Evolutionary conservation across 2,113 vertebrate species (phyloP), one percentile per base, ranked within the genome.

Genomic region (Coptodon bakossiorum): DNA sequence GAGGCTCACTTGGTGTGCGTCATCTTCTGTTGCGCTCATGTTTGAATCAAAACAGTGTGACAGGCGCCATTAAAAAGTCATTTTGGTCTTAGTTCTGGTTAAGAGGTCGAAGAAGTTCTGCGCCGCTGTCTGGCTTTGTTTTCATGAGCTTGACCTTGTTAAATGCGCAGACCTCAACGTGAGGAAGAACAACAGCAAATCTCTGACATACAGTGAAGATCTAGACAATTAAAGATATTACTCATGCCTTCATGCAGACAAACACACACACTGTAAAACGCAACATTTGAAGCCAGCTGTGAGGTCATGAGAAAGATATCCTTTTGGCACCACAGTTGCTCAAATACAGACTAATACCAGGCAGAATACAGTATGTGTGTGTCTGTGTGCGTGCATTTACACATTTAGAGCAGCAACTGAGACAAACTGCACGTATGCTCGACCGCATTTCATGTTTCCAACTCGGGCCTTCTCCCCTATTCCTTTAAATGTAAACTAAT

Each of bases 221-320:
- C 10, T 10, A 34, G 68, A 82, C 85, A 80, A 59, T 87, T 83
- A 85, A 71, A 73, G 45, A 81, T 43, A 61, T 82, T 43, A 40
- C 36, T 27, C 85, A 83, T 4, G 24, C 85, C 78, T 78, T 78
- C n/a, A 54, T 9, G 40, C 73, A 78, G 73, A 78, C 48, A 81
- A 81, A 86, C 57, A 34, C 68, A 76, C 66, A 80, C 68, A 81
- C 22, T 13, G 40, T 87, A 80, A 87, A 89, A 82, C 5, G 16
- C 52, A 78, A 73, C 66, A 80, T 80, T 83, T 73, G 36, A 80
- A 82, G 80, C 52, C 83, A 90, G 71, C 63, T 6, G 43, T 90
- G 91, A 93, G 27, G 71, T 91, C 90, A 94, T 27, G 81, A 86
- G 89, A 86, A 91, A 82, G 63, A 88, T 53, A 89, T 88, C 73